Percentiles rank a stretch among this genome's conserved stretches.
Evolutionary conservation across 2,797 vertebrate species (phyloP).

Genomic region (Hoplostethus atlanticus): DNA sequence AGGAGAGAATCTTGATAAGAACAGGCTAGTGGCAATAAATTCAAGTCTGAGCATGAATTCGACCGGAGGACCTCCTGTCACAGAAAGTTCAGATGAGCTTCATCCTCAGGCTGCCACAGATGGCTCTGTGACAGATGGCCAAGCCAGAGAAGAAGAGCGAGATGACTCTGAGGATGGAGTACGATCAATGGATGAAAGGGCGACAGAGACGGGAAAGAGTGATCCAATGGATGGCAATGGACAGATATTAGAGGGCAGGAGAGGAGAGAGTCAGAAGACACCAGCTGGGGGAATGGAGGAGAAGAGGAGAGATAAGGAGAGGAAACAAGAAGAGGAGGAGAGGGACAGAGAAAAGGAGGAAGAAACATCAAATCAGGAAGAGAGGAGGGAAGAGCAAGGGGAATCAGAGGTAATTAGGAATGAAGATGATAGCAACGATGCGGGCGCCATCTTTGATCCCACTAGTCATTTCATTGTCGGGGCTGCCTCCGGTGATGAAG

Average conservation of each 20-base stretch:
- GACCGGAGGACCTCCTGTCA: neutral
- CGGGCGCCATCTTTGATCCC: neutral
- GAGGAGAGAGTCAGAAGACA: neutral
- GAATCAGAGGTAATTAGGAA: neutral
- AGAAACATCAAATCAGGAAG: neutral
- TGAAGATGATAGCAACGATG: neutral
- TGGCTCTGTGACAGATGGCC: neutral
- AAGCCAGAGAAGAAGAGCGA: neutral
- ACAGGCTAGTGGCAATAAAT: neutral
- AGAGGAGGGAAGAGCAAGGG: neutral
- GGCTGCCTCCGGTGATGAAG: neutral
- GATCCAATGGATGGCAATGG: neutral
- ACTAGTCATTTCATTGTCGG: neutral
- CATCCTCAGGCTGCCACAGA: neutral
- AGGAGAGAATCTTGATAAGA: neutral
- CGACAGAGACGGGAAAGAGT: neutral
- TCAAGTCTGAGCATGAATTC: neutral
- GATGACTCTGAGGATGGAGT: neutral
- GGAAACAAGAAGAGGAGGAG: neutral
- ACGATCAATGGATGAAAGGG: slow-evolving; percentile 8
- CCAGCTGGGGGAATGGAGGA: neutral
- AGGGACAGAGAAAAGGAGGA: neutral
- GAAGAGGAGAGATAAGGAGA: neutral
- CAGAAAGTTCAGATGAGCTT: slow-evolving; percentile 11
- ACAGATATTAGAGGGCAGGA: neutral